Evolutionary conservation across 1,140 invertebrate genomes (phyloP).

Genomic region (Spodoptera litura): DNA sequence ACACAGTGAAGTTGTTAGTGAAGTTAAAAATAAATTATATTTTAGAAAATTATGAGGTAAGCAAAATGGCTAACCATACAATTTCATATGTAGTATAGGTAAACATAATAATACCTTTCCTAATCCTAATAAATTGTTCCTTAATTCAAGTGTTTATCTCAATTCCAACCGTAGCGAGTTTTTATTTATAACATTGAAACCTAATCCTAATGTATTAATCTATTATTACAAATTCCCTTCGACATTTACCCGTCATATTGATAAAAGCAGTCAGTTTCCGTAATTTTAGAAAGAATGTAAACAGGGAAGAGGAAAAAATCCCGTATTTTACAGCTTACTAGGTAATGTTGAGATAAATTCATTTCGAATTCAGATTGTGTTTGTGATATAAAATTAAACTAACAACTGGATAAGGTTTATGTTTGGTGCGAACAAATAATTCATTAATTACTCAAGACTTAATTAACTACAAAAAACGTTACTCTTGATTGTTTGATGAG

Average conservation of each 20-base stretch:
- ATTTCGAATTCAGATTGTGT: background rate
- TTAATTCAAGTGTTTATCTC: too few species aligned
- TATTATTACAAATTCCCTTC: too few species aligned
- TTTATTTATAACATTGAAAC: too few species aligned
- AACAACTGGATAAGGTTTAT: background rate
- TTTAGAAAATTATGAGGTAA: background rate
- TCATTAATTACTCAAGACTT: slow-evolving; percentile 9
- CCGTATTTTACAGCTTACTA: background rate
- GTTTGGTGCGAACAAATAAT: slow-evolving; percentile 6
- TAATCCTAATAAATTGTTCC: too few species aligned
- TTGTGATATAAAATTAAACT: slow-evolving; percentile 10
- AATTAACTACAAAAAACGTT: slow-evolving; percentile 24
- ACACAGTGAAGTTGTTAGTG: too few species aligned
- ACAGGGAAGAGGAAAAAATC: background rate
- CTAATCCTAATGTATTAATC: too few species aligned
- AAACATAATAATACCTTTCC: too few species aligned
- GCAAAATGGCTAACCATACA: background rate
- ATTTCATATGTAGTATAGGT: too few species aligned
- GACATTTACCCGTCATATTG: too few species aligned
- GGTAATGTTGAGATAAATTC: background rate
- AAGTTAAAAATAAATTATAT: too few species aligned
- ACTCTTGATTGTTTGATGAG: slow-evolving; percentile 8
- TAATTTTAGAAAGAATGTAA: background rate
- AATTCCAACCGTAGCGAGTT: too few species aligned
- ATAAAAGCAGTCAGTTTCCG: too few species aligned